phyloP scores from a whole-genome alignment of 2,888 invertebrate species.

The Busseola fusca region DNA sequence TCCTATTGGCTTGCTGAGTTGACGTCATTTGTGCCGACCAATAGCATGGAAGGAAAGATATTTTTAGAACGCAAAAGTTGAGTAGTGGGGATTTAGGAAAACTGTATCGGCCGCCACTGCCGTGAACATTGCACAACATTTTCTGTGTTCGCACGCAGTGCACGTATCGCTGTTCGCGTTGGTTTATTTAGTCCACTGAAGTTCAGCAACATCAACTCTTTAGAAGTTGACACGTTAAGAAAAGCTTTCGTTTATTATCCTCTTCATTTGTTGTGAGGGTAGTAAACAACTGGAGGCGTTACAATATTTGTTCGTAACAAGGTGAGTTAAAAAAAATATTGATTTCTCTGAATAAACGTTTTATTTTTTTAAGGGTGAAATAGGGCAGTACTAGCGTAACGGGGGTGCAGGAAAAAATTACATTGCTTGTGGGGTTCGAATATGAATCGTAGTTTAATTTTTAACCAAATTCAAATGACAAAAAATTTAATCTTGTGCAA shows the following conservation, averaged over 20 bases:
- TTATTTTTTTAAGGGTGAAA: not conserved
- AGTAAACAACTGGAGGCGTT: conserved; percentile 68
- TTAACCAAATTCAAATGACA: conserved; percentile 2
- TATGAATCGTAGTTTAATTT: conserved; percentile 13
- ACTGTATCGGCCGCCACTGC: conserved; percentile 69
- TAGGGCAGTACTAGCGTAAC: not conserved
- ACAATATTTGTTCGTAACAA: conserved; percentile 75
- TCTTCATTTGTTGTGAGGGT: conserved; percentile 65
- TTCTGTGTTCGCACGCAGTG: conserved; percentile 74
- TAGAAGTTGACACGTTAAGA: conserved; percentile 36
- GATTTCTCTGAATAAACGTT: not conserved
- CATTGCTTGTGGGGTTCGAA: not conserved
- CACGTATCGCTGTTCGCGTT: conserved; percentile 65
- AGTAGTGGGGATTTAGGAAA: conserved; percentile 83
- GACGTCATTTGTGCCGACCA: conserved; percentile 81
- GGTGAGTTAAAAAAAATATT: conserved; percentile 65
- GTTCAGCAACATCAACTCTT: conserved; percentile 47
- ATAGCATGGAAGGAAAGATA: conserved; percentile 72
- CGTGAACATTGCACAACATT: conserved; percentile 84
- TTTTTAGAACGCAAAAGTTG: conserved; percentile 83
- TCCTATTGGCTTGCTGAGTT: conserved; percentile 75
- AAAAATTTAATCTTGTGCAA: conserved; percentile 53
- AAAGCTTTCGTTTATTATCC: conserved; percentile 53
- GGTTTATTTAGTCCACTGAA: conserved; percentile 40
- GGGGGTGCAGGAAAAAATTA: not conserved